Base-by-base conservation (phyloP, 2,113 vertebrate species). In the Bos indicus region DNA sequence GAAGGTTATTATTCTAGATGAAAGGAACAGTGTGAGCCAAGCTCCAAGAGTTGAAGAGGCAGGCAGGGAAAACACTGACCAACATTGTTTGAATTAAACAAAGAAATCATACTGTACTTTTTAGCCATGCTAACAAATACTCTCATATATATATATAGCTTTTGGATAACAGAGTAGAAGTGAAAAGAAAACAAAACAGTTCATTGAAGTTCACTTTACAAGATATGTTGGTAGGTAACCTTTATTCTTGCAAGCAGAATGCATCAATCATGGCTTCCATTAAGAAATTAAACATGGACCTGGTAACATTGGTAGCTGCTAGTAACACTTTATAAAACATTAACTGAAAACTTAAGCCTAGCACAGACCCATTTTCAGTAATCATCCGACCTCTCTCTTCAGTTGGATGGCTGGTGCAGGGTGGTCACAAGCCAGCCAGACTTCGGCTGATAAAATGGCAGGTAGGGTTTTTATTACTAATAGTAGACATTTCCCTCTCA, bases 191-290 rank as follows among this genome's bases (percentile, higher is more conserved):
- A 36, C 0, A 25, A 81, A 91, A 30, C 28, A 10, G 30, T 33
- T 54, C 78, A 40, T 0, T 48, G 8, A 82, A 48, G 33, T 48
- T 84, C 59, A 64, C n/a, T 71, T 82, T 64, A 30, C 36, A 67
- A 96, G 56, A 62, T 43, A 64, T 60, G 23, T 23, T 57, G 5
- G 3, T 60, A 46, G 67, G n/a, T 1, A 2, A 82, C 6, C 25
- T 97, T 95, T 90, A 81, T 74, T 94, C 62, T 92, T 54, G 28
- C 23, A 60, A 93, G 77, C 48, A 83, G 95, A 97, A 52, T 56
- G 2, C 89, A 52, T 85, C 9, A 1, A 54, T 83, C 52, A 48
- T 48, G n/a, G 16, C 43, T 95, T 86, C n/a, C 48, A 13, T 46
- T 77, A 88, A 94, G 52, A 83, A 71, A 91, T 57, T 91, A 74